These are phyloP conservation scores for Forbesichthys agassizii DNA, from an alignment of 2,113 vertebrate species.

Conservation along the genomic window DNA sequence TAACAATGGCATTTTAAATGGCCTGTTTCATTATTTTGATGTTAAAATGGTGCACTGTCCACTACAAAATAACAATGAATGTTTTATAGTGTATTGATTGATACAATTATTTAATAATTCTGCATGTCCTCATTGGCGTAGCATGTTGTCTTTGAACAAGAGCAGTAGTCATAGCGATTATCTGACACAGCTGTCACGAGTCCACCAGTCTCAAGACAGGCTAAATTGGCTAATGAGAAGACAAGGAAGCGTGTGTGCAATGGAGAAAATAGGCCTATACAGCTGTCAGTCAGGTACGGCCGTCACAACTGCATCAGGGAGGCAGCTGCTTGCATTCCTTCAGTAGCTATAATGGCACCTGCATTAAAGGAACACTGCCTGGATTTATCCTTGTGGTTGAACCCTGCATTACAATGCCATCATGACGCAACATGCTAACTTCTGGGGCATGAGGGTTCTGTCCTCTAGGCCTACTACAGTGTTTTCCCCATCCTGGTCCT, in stretches of 20 bases:
- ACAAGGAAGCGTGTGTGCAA: constrained; percentile 4
- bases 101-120: not conserved
- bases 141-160: constrained; percentile 21
- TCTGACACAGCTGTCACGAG: constrained; percentile 63
- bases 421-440: too few species aligned
- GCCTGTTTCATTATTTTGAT: too few species aligned
- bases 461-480: too few species aligned
- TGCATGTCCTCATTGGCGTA: constrained; percentile 9
- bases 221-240: constrained; percentile 28
- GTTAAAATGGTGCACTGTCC: too few species aligned
- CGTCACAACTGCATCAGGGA: not conserved
- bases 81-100: not conserved
- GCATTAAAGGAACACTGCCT: not conserved
- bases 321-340: not conserved
- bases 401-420: too few species aligned
- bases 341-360: not conserved
- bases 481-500: too few species aligned
- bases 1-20: too few species aligned
- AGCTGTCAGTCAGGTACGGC: not conserved
- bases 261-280: not conserved
- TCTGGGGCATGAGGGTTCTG: too few species aligned
- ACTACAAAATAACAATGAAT: not conserved
- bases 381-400: too few species aligned
- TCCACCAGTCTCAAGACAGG: constrained; percentile 38
- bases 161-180: constrained; percentile 28